Evolutionary conservation across 2,888 invertebrate genomes (phyloP).

Genomic region (Selenia dentaria): DNA sequence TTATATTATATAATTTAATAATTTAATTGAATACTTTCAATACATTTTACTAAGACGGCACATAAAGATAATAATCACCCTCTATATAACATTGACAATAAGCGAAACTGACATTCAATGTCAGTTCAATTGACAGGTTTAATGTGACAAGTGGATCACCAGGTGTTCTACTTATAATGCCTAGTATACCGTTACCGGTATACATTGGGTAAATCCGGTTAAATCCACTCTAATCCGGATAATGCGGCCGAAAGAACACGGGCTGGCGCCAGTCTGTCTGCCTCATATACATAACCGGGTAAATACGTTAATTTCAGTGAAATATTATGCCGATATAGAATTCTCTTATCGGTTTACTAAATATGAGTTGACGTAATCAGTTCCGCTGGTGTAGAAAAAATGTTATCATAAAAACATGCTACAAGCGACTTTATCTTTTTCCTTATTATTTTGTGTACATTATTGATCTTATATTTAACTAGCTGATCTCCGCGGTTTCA

Average conservation of each 20-base stretch:
- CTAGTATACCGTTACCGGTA: slow-evolving; percentile 29
- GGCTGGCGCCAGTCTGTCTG: slow-evolving; percentile 63
- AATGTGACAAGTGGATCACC: slow-evolving; percentile 38
- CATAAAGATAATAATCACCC: no score
- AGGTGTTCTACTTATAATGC: slow-evolving; percentile 5
- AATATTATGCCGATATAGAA: slow-evolving; percentile 53
- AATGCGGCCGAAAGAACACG: slow-evolving; percentile 44
- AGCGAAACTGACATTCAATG: slow-evolving; percentile 3
- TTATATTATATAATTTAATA: no score
- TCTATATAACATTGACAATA: no score
- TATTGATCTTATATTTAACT: no score
- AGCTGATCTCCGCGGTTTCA: no score
- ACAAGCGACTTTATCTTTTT: no score
- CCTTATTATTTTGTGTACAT: no score
- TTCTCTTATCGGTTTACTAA: slow-evolving; percentile 31
- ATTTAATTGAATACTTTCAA: no score
- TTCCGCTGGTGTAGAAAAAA: slow-evolving; percentile 1
- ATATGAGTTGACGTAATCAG: slow-evolving; percentile 25
- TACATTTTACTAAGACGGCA: no score
- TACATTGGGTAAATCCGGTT: slow-evolving; percentile 11
- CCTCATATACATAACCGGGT: slow-evolving; percentile 55
- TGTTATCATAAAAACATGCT: slow-evolving; percentile 1
- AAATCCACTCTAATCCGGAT: slow-evolving; percentile 30
- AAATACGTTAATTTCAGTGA: slow-evolving; percentile 70
- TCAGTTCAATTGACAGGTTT: slow-evolving; percentile 38